Percentiles rank a stretch among this genome's conserved stretches.
Conservation (phyloP, 1,140 invertebrate species). For the Schmidtea mediterranea region DNA sequence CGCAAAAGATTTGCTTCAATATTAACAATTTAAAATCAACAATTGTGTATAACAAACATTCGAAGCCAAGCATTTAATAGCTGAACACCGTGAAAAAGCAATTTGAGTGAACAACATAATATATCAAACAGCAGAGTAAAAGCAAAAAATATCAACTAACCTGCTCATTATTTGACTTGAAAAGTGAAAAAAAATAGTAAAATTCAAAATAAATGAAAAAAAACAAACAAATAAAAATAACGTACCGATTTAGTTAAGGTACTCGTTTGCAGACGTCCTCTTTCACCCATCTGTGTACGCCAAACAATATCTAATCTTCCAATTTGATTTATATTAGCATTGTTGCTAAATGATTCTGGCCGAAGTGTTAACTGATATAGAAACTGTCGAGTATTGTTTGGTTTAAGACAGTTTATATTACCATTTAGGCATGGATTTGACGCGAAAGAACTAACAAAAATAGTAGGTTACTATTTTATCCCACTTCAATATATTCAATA, state of each 20-base stretch:
- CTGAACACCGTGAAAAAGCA: too few species aligned
- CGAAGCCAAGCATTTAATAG: too few species aligned
- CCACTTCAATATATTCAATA: too few species aligned
- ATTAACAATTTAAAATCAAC: too few species aligned
- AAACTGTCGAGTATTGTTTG: constrained; percentile 48
- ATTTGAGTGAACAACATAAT: too few species aligned
- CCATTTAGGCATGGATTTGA: constrained; percentile 30
- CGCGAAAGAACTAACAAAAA: neutral
- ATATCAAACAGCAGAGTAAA: too few species aligned
- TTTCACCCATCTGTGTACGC: constrained; percentile 75
- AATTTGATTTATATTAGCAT: neutral
- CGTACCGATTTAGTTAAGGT: constrained; percentile 58
- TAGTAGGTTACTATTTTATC: too few species aligned
- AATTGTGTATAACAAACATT: too few species aligned
- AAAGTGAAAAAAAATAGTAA: too few species aligned
- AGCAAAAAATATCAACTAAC: too few species aligned
- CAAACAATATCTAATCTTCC: constrained; percentile 90
- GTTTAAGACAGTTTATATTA: constrained; percentile 44
- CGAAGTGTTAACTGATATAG: constrained; percentile 56
- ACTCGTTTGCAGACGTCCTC: constrained; percentile 73
- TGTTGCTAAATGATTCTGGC: constrained; percentile 38
- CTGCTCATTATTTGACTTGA: too few species aligned
- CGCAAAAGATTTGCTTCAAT: too few species aligned
- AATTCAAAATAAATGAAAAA: neutral
- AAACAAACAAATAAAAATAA: neutral